A percentile compares a stretch with the other conserved stretches of the same genome.
These are phyloP conservation scores for Macquaria australasica DNA, from an alignment of 2,113 vertebrate genomes.

Conservation along the genomic window DNA sequence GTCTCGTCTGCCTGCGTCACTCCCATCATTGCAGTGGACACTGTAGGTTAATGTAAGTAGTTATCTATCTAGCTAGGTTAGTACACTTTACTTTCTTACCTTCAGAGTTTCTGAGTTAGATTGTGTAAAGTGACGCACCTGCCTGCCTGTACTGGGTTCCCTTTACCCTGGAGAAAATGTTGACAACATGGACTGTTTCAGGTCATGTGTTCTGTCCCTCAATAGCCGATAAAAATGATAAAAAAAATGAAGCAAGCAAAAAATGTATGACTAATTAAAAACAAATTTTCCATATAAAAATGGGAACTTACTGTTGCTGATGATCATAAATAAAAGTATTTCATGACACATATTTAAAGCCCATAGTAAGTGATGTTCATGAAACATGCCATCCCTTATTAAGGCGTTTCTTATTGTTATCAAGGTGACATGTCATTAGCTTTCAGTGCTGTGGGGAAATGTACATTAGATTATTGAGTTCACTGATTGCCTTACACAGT, in stretches of 20 bases:
- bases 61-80: too few species aligned
- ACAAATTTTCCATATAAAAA: not conserved
- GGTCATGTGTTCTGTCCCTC: not conserved
- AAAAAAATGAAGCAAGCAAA: not conserved
- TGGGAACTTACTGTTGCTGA: not conserved
- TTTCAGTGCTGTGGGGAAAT: not conserved
- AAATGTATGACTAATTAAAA: not conserved
- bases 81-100: too few species aligned
- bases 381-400: conserved; percentile 2
- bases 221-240: not conserved
- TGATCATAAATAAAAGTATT: not conserved
- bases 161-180: too few species aligned
- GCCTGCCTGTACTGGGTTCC: too few species aligned
- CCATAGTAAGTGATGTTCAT: not conserved
- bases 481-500: not conserved
- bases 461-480: conserved; percentile 36
- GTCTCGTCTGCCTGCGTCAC: too few species aligned
- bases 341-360: not conserved
- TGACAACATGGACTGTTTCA: too few species aligned
- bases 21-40: too few species aligned
- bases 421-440: not conserved
- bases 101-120: too few species aligned
- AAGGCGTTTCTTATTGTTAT: not conserved
- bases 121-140: too few species aligned
- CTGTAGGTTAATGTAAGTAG: too few species aligned